A percentile compares a stretch with the other conserved stretches of the same genome.
Evolutionary conservation across 1,140 invertebrate genomes (phyloP).

Genomic region (Brachionus paranguensis): DNA sequence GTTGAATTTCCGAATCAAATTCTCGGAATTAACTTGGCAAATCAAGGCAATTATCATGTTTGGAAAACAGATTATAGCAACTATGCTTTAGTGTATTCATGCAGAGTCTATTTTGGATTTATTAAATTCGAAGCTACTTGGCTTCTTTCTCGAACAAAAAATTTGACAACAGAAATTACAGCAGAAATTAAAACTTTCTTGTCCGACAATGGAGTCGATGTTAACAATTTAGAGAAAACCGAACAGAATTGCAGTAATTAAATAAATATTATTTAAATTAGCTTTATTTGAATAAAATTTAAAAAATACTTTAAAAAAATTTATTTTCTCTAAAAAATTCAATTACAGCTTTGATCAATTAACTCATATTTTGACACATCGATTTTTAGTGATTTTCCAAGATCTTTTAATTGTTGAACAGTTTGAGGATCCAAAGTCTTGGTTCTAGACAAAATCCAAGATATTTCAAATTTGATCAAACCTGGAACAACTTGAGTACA

Average conservation of each 20-base stretch:
- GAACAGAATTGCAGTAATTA: conserved; percentile 9
- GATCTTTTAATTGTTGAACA: not conserved
- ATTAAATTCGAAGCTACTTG: conserved; percentile 22
- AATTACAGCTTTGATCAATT: conserved; percentile 14
- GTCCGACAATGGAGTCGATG: not conserved
- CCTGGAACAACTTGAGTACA: conserved; percentile 32
- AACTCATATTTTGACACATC: conserved; percentile 1
- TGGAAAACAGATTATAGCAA: conserved; percentile 16
- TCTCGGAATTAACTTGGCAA: not conserved
- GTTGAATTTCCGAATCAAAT: conserved; percentile 13
- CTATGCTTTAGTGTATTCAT: conserved; percentile 22
- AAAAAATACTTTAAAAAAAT: not conserved
- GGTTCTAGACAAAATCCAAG: conserved; percentile 31
- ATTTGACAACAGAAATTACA: not conserved
- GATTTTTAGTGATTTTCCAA: not conserved
- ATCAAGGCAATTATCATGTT: conserved; percentile 11
- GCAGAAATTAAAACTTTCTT: not conserved
- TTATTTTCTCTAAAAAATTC: not conserved
- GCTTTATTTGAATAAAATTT: not conserved
- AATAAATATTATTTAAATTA: not conserved
- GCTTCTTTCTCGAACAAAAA: conserved; percentile 24
- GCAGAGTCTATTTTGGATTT: conserved; percentile 4
- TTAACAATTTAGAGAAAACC: not conserved
- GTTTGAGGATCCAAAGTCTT: conserved; percentile 3
- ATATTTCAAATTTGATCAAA: conserved; percentile 22